Conservation (phyloP, 64 coral and sea anemone genomes). For the Montipora sp. region DNA sequence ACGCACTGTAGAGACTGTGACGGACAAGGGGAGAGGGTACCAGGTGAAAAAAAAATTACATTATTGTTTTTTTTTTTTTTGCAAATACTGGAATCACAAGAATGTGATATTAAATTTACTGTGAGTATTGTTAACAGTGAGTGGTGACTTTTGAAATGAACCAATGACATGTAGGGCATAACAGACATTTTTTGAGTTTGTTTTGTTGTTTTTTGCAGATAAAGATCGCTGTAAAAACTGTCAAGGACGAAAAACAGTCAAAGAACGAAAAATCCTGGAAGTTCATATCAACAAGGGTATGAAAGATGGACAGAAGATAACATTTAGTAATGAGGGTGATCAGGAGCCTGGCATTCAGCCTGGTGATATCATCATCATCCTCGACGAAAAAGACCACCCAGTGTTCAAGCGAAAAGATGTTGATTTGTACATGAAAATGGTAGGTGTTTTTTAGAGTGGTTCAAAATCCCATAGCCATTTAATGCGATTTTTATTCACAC, state of each 20-base stretch:
- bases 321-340: slow-evolving; percentile 88
- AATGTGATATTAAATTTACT: too few species aligned
- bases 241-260: slow-evolving; percentile 77
- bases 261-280: slow-evolving; percentile 97
- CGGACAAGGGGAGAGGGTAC: slow-evolving; percentile 87
- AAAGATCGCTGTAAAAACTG: slow-evolving; percentile 96
- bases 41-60: slow-evolving; percentile 41
- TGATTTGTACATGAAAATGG: slow-evolving; percentile 80
- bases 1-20: slow-evolving; percentile 85
- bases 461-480: too few species aligned
- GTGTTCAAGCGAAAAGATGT: slow-evolving; percentile 63
- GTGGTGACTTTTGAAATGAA: too few species aligned
- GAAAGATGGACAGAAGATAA: slow-evolving; percentile 98
- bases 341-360: slow-evolving; percentile 87
- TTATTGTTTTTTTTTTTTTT: too few species aligned
- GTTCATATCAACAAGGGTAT: slow-evolving; percentile 95
- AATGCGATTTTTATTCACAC: too few species aligned
- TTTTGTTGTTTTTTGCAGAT: slow-evolving; percentile 54
- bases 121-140: too few species aligned
- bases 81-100: too few species aligned
- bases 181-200: not conserved
- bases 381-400: slow-evolving; percentile 88
- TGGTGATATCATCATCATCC: slow-evolving; percentile 90
- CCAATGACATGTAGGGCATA: too few species aligned
- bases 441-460: slow-evolving; percentile 5